phyloP scores from a whole-genome alignment of 2,797 vertebrate species.

The Lindbergichthys nudifrons region DNA sequence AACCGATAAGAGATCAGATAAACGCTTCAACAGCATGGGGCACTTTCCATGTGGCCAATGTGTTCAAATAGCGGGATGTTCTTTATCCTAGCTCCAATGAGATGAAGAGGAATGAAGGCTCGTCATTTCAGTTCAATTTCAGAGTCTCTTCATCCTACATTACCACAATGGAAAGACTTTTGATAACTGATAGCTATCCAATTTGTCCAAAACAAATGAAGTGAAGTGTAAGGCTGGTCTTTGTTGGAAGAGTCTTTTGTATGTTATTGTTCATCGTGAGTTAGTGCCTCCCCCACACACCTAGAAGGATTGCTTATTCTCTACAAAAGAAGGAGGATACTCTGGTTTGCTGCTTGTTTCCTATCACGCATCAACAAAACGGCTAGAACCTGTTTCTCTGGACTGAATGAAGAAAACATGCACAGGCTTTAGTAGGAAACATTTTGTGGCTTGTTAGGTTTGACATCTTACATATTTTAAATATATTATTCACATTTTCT shows the following conservation, averaged over 20 bases:
- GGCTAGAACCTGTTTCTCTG: background rate
- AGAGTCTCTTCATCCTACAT: slow-evolving; percentile 23
- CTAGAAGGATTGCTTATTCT: slow-evolving; percentile 20
- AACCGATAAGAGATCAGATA: slow-evolving; percentile 8
- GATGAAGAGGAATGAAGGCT: background rate
- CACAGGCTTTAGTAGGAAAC: background rate
- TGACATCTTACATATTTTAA: background rate
- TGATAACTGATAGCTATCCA: background rate
- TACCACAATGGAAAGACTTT: slow-evolving; percentile 1
- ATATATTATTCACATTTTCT: background rate
- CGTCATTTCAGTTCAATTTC: slow-evolving; percentile 32
- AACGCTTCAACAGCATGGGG: background rate
- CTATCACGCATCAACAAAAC: background rate
- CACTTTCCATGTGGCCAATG: background rate
- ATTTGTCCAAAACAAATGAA: background rate
- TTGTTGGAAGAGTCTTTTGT: slow-evolving; percentile 1
- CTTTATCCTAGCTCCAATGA: background rate
- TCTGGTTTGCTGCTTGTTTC: slow-evolving; percentile 5
- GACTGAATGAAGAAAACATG: background rate
- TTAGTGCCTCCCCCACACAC: slow-evolving; percentile 2
- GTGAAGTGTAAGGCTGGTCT: slow-evolving; percentile 7
- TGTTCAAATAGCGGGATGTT: background rate
- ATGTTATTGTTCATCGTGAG: slow-evolving; percentile 4
- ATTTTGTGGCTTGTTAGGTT: background rate
- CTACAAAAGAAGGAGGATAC: background rate